Percentiles rank a stretch among this genome's conserved stretches.
These are phyloP conservation scores for Brachystomella parvula DNA, from an alignment of 1,140 invertebrate genomes.

Conservation along the genomic window DNA sequence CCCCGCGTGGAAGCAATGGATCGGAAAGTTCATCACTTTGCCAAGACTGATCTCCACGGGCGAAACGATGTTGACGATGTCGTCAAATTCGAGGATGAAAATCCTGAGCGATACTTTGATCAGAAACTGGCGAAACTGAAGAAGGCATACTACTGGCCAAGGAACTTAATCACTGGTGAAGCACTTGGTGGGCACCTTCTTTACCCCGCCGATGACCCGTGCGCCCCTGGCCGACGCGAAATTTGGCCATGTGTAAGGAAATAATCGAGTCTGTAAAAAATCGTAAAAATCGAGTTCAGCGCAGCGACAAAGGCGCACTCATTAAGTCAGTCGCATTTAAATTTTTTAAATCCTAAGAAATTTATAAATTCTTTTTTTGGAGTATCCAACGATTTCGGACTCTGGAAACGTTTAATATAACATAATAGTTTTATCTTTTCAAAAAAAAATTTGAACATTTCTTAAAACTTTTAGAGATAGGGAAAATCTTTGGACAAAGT, in stretches of 20 bases:
- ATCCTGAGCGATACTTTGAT: not conserved
- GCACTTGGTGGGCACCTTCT: slow-evolving; percentile 25
- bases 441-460: no score
- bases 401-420: not conserved
- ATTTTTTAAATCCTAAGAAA: not conserved
- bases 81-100: slow-evolving; percentile 26
- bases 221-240: slow-evolving; percentile 12
- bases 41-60: slow-evolving; percentile 33
- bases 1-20: slow-evolving; percentile 15
- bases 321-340: no score
- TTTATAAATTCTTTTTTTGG: not conserved
- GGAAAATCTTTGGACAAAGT: no score
- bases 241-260: slow-evolving; percentile 31
- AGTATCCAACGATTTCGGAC: not conserved
- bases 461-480: no score
- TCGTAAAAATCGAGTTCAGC: not conserved
- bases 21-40: slow-evolving; percentile 19
- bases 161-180: slow-evolving; percentile 28
- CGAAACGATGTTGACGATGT: slow-evolving; percentile 13
- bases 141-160: slow-evolving; percentile 31
- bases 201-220: slow-evolving; percentile 18
- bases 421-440: no score
- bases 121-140: slow-evolving; percentile 26
- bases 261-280: not conserved
- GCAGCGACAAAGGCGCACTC: not conserved